These are phyloP conservation scores for Drosophila yakuba DNA, from an alignment of 1,140 invertebrate genomes.

Conservation along the genomic window DNA sequence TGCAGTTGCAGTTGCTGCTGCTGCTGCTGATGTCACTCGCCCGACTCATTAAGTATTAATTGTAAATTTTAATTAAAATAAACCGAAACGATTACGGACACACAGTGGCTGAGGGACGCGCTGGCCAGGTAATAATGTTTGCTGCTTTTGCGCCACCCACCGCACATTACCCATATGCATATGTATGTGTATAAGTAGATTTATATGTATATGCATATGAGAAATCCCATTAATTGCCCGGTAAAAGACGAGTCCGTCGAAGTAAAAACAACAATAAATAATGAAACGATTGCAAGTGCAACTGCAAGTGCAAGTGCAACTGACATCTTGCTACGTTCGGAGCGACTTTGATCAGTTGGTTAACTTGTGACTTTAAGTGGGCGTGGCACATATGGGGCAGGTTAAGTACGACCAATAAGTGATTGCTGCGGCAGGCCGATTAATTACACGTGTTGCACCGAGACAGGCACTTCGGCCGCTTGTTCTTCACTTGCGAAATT, in stretches of 20 bases:
- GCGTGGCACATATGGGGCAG: neutral
- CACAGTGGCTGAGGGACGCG: slow-evolving; percentile 1
- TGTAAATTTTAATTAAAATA: slow-evolving; percentile 84
- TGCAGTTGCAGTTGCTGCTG: slow-evolving; percentile 23
- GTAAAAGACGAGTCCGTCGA: slow-evolving; percentile 29
- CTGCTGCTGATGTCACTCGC: slow-evolving; percentile 61
- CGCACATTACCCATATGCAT: slow-evolving; percentile 5
- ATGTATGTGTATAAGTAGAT: neutral
- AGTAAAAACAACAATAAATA: slow-evolving; percentile 63
- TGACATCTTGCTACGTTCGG: slow-evolving; percentile 25
- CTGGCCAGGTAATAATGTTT: slow-evolving; percentile 73
- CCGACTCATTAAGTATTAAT: slow-evolving; percentile 81
- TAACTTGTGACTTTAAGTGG: slow-evolving; percentile 23
- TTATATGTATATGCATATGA: slow-evolving; percentile 1
- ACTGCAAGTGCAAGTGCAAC: slow-evolving; percentile 19
- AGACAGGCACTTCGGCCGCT: neutral
- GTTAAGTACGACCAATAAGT: slow-evolving; percentile 29
- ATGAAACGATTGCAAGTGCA: slow-evolving; percentile 45
- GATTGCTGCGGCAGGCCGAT: slow-evolving; percentile 37
- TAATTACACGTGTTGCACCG: slow-evolving; percentile 25
- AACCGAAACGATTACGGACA: slow-evolving; percentile 68
- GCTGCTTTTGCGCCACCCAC: slow-evolving; percentile 33
- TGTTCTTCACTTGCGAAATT: neutral
- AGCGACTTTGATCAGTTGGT: slow-evolving; percentile 36
- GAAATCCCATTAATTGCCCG: slow-evolving; percentile 58